Evolutionary conservation across 2,888 invertebrate species (phyloP).

Genomic region (Cantharis rufa): DNA sequence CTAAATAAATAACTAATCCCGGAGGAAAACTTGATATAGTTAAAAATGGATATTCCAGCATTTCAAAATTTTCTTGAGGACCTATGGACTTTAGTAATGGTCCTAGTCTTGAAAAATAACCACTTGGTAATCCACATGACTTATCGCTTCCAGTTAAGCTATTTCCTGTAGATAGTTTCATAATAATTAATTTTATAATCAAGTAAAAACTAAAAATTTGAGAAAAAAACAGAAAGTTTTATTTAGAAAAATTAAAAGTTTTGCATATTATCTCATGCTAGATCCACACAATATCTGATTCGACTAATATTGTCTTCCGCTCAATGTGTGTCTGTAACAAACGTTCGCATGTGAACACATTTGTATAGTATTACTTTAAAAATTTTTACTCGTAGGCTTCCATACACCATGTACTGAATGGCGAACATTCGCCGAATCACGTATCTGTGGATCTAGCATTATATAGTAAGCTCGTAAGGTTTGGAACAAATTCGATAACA

Average conservation of each 20-base stretch:
- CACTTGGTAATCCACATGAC: constrained; percentile 62
- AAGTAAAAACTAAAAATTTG: neutral
- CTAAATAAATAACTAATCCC: constrained; percentile 87
- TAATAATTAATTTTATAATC: neutral
- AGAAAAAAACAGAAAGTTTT: neutral
- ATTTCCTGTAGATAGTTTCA: constrained; percentile 63
- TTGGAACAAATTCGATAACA: too few relatives aligned
- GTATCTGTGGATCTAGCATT: too few relatives aligned
- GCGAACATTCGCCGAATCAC: too few relatives aligned
- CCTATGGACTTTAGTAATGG: constrained; percentile 66
- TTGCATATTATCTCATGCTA: neutral
- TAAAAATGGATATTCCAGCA: constrained; percentile 94
- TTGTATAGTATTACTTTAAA: too few relatives aligned
- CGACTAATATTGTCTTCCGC: too few relatives aligned
- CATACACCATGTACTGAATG: too few relatives aligned
- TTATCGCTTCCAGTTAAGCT: constrained; percentile 72
- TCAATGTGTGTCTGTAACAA: too few relatives aligned
- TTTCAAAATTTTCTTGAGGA: constrained; percentile 80
- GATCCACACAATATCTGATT: too few relatives aligned
- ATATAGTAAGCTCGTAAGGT: too few relatives aligned
- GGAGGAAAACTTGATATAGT: constrained; percentile 89
- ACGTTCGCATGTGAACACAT: too few relatives aligned
- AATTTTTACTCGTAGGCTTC: too few relatives aligned
- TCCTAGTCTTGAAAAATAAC: constrained; percentile 60
- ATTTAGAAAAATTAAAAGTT: neutral